Percentiles rank a stretch among this genome's conserved stretches.
phyloP scores from a whole-genome alignment of 2,888 invertebrate genomes.

The Andrena marginata region DNA sequence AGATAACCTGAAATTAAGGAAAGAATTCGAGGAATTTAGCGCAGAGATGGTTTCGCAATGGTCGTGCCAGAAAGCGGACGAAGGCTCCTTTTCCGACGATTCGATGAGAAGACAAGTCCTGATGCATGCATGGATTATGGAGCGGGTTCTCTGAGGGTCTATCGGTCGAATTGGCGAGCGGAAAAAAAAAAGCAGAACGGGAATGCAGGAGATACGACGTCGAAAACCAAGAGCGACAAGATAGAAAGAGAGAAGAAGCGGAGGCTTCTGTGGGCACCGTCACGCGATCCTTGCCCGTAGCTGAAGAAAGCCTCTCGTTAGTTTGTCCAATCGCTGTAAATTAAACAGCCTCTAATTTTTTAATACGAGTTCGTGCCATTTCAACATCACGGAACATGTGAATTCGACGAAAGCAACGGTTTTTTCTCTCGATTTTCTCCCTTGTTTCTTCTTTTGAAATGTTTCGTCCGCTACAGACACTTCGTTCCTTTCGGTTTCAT shows the following conservation, averaged over 20 bases:
- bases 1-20: conserved; percentile 26
- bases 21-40: conserved; percentile 51
- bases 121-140: conserved; percentile 62
- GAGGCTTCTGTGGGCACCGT: conserved; percentile 52
- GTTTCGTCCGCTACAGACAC: no score
- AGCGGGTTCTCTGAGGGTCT: conserved; percentile 65
- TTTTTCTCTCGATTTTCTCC: background rate
- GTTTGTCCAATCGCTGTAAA: conserved; percentile 52
- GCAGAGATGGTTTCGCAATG: conserved; percentile 37
- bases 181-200: conserved; percentile 37
- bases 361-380: conserved; percentile 31
- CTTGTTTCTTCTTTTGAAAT: background rate
- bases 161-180: conserved; percentile 65
- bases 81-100: conserved; percentile 53
- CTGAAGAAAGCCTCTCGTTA: conserved; percentile 63
- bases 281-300: conserved; percentile 59
- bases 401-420: background rate
- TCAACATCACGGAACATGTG: conserved; percentile 19
- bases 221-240: conserved; percentile 37
- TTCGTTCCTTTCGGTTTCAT: no score
- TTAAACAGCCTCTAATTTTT: conserved; percentile 66
- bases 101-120: conserved; percentile 51
- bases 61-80: conserved; percentile 29
- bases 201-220: conserved; percentile 56
- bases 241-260: conserved; percentile 12